phyloP scores from a whole-genome alignment of 2,113 vertebrate genomes.

The Pterophyllum scalare region DNA sequence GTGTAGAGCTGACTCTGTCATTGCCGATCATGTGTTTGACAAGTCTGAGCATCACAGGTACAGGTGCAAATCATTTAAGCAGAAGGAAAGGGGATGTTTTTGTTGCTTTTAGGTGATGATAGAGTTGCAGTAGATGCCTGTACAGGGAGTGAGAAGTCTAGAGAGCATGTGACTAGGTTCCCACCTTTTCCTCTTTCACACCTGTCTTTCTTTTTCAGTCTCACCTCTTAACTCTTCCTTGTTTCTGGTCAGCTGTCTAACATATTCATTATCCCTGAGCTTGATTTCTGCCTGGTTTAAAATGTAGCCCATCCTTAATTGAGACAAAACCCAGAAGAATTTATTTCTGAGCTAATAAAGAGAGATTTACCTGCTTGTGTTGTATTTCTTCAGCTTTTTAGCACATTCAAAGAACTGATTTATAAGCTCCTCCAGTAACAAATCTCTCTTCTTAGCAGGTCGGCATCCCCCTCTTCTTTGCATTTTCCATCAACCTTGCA shows the following conservation, averaged over 20 bases:
- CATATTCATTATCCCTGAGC: constrained; percentile 1
- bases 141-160: constrained; percentile 8
- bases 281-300: constrained; percentile 1
- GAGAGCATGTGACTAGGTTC: constrained; percentile 2
- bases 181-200: constrained; percentile 35
- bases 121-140: background rate
- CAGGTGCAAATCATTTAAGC: background rate
- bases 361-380: background rate
- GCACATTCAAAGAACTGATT: constrained; percentile 30
- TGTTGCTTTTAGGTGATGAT: constrained; percentile 13
- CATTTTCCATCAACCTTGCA: constrained; percentile 34
- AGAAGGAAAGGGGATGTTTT: background rate
- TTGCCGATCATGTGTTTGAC: constrained; percentile 9
- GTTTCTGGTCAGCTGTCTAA: constrained; percentile 4
- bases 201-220: constrained; percentile 4
- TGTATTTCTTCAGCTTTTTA: constrained; percentile 11
- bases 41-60: background rate
- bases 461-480: constrained; percentile 34
- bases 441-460: constrained; percentile 40
- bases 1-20: background rate
- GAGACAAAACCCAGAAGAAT: background rate
- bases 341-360: background rate
- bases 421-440: background rate
- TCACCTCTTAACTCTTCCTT: constrained; percentile 9
- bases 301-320: background rate